A percentile compares a stretch with the other conserved stretches of the same genome.
Conservation (phyloP, 2,888 invertebrate species). For the Boloria selene region DNA sequence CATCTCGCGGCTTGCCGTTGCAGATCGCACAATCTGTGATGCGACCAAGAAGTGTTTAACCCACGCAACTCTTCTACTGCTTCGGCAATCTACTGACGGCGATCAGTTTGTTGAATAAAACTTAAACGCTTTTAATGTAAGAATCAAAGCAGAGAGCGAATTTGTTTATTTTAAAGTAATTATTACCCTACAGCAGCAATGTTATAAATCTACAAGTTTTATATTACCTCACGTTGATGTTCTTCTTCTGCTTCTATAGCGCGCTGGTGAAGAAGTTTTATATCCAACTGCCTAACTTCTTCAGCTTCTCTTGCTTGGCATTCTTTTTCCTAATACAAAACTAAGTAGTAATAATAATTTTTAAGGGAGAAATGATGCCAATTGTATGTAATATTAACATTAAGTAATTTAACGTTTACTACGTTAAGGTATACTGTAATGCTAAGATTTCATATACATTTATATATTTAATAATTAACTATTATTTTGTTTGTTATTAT, state of each 20-base stretch:
- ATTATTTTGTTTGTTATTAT: too few relatives aligned
- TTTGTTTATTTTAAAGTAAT: neutral
- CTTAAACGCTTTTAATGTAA: neutral
- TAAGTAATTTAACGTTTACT: too few relatives aligned
- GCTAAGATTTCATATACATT: too few relatives aligned
- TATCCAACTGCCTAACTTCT: constrained; percentile 82
- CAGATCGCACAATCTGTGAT: constrained; percentile 68
- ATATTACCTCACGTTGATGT: constrained; percentile 77
- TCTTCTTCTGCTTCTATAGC: constrained; percentile 83
- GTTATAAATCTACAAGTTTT: neutral
- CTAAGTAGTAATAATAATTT: too few relatives aligned
- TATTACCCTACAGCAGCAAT: neutral
- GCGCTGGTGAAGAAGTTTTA: constrained; percentile 83
- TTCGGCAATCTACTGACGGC: constrained; percentile 58
- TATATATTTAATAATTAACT: too few relatives aligned
- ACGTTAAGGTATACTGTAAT: too few relatives aligned
- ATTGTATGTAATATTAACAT: too few relatives aligned
- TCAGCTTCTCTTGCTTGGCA: constrained; percentile 82
- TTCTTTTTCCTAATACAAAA: constrained; percentile 70
- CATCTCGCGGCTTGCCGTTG: constrained; percentile 67
- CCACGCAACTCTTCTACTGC: constrained; percentile 67
- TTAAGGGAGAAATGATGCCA: too few relatives aligned
- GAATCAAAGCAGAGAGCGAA: too few relatives aligned
- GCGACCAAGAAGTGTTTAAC: constrained; percentile 79
- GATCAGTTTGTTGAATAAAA: neutral